Evolutionary conservation across 2,888 invertebrate genomes (phyloP).

Genomic region (Adela reaumurella): DNA sequence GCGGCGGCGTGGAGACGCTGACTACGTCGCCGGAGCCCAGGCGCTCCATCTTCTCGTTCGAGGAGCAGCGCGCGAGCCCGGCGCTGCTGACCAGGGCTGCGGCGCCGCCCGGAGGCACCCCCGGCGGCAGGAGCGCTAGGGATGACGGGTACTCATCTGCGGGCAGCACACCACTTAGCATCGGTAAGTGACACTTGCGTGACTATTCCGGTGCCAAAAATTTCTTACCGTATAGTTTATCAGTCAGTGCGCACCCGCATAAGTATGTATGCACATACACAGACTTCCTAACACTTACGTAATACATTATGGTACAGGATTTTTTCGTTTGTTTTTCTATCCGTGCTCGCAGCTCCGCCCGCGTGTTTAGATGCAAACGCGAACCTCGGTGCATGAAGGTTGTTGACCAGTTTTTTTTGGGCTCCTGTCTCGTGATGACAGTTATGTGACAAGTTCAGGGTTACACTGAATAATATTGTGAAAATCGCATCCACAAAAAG

Average conservation of each 20-base stretch:
- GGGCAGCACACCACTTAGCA: conserved; percentile 62
- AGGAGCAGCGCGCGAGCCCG: conserved; percentile 44
- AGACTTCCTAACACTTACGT: neutral
- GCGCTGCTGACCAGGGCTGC: conserved; percentile 32
- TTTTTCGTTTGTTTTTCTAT: conserved; percentile 1
- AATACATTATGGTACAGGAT: neutral
- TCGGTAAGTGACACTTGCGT: conserved; percentile 56
- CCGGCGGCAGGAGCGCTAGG: conserved; percentile 42
- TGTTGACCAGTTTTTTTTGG: too few species aligned
- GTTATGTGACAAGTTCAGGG: too few species aligned
- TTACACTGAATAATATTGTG: too few species aligned
- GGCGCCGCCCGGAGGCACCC: conserved; percentile 25
- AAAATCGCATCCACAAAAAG: too few species aligned
- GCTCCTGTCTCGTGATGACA: too few species aligned
- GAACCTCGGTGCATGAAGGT: too few species aligned
- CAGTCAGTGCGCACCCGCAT: neutral
- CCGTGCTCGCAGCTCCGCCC: too few species aligned
- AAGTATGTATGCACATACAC: neutral
- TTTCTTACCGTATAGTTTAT: neutral
- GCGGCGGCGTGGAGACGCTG: conserved; percentile 32
- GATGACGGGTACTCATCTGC: conserved; percentile 67
- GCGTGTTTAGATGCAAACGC: too few species aligned
- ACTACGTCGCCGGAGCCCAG: conserved; percentile 25
- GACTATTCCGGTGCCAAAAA: too few species aligned
- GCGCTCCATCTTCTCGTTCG: conserved; percentile 18